Conservation (phyloP, 2,113 vertebrate species). For the Gobiocypris rarus region DNA sequence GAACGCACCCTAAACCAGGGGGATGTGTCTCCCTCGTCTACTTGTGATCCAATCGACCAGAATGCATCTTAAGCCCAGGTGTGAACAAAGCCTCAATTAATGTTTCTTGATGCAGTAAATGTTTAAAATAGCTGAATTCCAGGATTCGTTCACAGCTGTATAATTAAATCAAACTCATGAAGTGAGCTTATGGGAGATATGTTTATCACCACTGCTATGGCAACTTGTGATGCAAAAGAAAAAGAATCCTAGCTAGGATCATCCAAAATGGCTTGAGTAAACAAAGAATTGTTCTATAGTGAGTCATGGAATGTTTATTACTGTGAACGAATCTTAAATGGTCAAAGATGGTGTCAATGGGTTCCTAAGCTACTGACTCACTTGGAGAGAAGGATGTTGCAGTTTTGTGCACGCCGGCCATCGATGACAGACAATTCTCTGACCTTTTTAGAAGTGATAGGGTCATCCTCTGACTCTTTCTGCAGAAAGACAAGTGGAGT, state of each 20-base stretch:
- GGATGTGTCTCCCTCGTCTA: too few relatives aligned
- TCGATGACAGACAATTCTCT: slow-evolving; percentile 97
- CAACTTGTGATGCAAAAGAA: slow-evolving; percentile 1
- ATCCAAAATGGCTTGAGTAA: slow-evolving; percentile 30
- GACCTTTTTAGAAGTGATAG: slow-evolving; percentile 88
- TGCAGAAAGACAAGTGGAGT: slow-evolving; percentile 60
- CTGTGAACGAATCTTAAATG: slow-evolving; percentile 20
- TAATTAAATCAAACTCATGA: not conserved
- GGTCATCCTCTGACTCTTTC: slow-evolving; percentile 97
- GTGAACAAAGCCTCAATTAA: not conserved
- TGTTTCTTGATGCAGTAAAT: slow-evolving; percentile 1
- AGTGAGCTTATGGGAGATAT: slow-evolving; percentile 21
- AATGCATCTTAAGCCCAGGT: too few relatives aligned
- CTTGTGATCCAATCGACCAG: too few relatives aligned
- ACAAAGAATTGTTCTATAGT: slow-evolving; percentile 7
- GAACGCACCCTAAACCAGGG: too few relatives aligned
- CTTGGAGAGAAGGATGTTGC: slow-evolving; percentile 98
- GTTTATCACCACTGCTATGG: slow-evolving; percentile 8
- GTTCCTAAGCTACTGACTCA: slow-evolving; percentile 59
- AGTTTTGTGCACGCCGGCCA: slow-evolving; percentile 95
- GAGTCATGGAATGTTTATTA: slow-evolving; percentile 33
- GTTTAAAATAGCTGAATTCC: slow-evolving; percentile 16
- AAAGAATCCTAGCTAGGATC: slow-evolving; percentile 13
- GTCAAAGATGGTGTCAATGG: slow-evolving; percentile 1
- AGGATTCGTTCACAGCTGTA: slow-evolving; percentile 20